phyloP scores from a whole-genome alignment of 2,113 vertebrate species.

The Zootoca vivipara region DNA sequence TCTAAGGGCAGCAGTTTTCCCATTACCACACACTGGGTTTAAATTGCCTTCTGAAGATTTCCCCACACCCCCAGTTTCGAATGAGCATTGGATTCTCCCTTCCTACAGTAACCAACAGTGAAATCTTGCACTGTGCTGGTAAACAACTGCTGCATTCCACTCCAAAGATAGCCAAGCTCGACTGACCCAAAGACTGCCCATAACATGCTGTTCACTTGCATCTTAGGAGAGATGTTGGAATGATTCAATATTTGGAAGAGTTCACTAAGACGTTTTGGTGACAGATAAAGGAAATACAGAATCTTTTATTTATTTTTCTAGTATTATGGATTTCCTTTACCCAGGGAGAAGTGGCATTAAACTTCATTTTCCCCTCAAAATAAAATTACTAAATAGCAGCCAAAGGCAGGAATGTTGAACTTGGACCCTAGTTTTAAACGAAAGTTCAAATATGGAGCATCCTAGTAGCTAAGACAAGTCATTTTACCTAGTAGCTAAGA shows the following conservation, averaged over 20 bases:
- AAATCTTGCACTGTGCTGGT: neutral
- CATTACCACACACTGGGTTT: neutral
- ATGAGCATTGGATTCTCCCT: neutral
- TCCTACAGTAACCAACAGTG: neutral
- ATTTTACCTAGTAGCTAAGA: neutral
- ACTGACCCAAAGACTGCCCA: neutral
- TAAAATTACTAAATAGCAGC: neutral
- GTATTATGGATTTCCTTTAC: neutral
- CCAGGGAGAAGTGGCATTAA: too few relatives aligned
- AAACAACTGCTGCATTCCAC: neutral
- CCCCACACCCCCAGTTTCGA: neutral
- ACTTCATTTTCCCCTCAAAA: neutral
- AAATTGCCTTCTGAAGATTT: neutral
- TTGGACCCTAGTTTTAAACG: neutral
- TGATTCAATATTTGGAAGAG: neutral
- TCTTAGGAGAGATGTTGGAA: accelerated
- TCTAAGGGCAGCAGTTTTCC: neutral
- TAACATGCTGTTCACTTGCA: neutral
- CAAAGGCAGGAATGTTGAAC: neutral
- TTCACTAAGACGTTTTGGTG: accelerated
- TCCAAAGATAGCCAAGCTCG: neutral
- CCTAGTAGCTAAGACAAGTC: neutral
- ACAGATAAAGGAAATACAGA: neutral
- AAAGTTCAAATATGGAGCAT: neutral
- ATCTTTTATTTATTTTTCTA: neutral